Conservation (phyloP, 2,113 vertebrate genomes). For the Syngnathoides biaculeatus region DNA sequence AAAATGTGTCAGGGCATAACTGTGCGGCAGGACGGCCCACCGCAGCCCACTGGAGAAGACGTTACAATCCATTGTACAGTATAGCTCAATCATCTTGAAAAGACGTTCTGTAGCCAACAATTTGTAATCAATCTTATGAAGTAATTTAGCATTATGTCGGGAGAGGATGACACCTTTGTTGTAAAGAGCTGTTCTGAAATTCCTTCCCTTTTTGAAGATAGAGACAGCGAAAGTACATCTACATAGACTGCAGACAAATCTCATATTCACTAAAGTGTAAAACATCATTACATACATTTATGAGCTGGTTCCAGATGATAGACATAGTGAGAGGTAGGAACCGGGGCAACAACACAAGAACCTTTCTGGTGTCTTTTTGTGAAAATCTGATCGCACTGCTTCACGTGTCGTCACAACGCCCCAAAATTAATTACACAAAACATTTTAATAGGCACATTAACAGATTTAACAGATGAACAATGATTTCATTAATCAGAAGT, state of each 20-base stretch:
- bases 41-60: not conserved
- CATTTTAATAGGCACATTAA: conserved; percentile 68
- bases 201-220: conserved; percentile 39
- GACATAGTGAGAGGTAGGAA: conserved; percentile 57
- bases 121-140: conserved; percentile 13
- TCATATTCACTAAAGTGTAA: conserved; percentile 64
- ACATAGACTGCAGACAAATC: conserved; percentile 62
- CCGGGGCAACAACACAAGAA: conserved; percentile 54
- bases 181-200: conserved; percentile 57
- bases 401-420: conserved; percentile 54
- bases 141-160: not conserved
- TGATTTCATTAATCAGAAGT: conserved; percentile 55
- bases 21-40: conserved; percentile 27
- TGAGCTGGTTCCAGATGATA: conserved; percentile 70
- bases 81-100: conserved; percentile 2
- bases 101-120: not conserved
- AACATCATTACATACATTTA: conserved; percentile 80
- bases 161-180: conserved; percentile 27
- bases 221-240: conserved; percentile 43
- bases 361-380: conserved; percentile 51
- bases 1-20: conserved; percentile 58
- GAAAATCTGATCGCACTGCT: conserved; percentile 67
- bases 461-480: too few relatives aligned
- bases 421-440: conserved; percentile 62
- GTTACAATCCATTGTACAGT: conserved; percentile 4